These are phyloP conservation scores for Triops cancriformis DNA, from an alignment of 1,140 invertebrate species.

Conservation along the genomic window DNA sequence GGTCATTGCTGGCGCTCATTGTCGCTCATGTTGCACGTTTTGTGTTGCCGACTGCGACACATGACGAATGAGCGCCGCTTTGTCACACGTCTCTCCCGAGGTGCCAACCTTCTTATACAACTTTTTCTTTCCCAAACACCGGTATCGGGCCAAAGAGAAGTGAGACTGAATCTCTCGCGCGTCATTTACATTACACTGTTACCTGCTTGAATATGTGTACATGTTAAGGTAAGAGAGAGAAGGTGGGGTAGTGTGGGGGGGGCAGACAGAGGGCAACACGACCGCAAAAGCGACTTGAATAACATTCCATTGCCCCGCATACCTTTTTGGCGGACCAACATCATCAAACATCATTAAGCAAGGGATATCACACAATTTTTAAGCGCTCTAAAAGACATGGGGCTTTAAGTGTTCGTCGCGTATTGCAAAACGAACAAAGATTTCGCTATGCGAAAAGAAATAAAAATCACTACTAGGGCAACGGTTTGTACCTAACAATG, in stretches of 20 bases:
- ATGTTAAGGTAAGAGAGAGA: neutral
- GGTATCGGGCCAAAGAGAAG: neutral
- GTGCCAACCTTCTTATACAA: constrained; percentile 5
- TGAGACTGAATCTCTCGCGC: neutral
- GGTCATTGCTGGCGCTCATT: constrained; percentile 7
- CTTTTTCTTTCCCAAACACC: no score
- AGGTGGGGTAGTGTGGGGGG: no score
- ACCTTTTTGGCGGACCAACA: neutral
- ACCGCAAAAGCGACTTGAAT: constrained; percentile 9
- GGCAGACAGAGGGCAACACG: neutral
- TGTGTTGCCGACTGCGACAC: constrained; percentile 7
- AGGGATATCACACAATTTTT: no score
- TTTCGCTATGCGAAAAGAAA: no score
- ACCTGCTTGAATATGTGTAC: neutral
- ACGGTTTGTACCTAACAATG: no score
- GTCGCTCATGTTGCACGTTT: constrained; percentile 22
- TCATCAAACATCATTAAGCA: constrained; percentile 8
- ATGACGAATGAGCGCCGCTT: constrained; percentile 14
- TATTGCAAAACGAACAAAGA: no score
- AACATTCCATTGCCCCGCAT: constrained; percentile 3
- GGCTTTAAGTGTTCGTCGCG: no score
- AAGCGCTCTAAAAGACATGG: no score
- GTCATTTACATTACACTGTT: neutral
- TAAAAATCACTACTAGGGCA: no score
- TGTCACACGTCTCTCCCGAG: constrained; percentile 1